A percentile compares a stretch with the other conserved stretches of the same genome.
These are phyloP conservation scores for Brachionus sp. DNA, from an alignment of 1,140 invertebrate genomes.

Conservation along the genomic window DNA sequence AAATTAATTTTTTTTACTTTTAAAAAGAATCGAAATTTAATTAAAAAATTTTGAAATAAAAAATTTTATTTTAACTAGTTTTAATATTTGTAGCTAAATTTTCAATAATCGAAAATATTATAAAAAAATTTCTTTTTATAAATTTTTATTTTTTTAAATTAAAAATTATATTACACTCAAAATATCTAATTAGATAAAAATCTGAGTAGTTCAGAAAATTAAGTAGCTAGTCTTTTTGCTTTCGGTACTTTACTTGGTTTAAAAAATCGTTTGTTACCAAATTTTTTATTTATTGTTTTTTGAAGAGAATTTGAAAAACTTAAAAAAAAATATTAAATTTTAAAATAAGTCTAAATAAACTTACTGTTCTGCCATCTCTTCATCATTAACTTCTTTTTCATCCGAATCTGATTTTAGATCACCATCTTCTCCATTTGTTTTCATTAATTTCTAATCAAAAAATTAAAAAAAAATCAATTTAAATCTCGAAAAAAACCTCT, in stretches of 20 bases:
- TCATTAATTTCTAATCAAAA: constrained; percentile 35
- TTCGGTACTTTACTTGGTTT: background rate
- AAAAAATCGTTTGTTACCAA: background rate
- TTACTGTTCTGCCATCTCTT: constrained; percentile 45
- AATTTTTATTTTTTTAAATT: background rate
- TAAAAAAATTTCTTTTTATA: background rate
- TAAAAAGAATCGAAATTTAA: background rate
- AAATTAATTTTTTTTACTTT: background rate
- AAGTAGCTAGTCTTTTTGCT: background rate
- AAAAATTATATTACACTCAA: background rate
- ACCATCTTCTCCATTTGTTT: background rate
- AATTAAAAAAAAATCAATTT: background rate
- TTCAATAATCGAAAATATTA: too few relatives aligned
- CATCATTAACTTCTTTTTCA: constrained; percentile 28
- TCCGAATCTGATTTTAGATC: background rate
- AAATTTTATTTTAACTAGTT: background rate
- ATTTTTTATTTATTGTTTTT: constrained; percentile 12
- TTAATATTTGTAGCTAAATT: too few relatives aligned
- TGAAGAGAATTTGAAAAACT: constrained; percentile 3
- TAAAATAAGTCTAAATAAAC: background rate
- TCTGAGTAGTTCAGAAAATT: background rate
- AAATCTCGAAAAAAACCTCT: background rate
- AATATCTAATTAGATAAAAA: background rate
- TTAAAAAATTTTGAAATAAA: background rate
- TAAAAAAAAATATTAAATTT: background rate